A percentile compares a stretch with the other conserved stretches of the same genome.
phyloP scores from a whole-genome alignment of 2,797 vertebrate genomes.

The Lepus townsendii region DNA sequence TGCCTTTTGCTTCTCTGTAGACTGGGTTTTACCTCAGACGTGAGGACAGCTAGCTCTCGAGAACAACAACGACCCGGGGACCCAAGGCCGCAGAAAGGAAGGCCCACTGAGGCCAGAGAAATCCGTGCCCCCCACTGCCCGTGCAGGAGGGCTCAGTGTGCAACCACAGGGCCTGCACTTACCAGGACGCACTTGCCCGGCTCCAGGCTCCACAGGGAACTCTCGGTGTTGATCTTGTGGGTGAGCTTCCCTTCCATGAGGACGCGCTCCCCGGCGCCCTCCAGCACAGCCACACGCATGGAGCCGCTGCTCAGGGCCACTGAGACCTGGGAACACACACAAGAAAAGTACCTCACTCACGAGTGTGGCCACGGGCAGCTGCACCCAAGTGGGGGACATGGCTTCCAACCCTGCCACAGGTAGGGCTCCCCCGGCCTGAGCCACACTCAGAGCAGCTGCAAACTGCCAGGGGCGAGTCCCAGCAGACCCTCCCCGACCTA shows the following conservation, averaged over 20 bases:
- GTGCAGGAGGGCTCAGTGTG: too few species aligned
- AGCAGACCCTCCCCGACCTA: neutral
- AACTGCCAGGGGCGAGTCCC: neutral
- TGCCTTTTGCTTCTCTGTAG: neutral
- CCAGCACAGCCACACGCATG: slow-evolving; percentile 91
- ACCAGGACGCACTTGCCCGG: slow-evolving; percentile 95
- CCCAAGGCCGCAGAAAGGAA: neutral
- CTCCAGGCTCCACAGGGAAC: slow-evolving; percentile 97
- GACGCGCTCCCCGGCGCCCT: slow-evolving; percentile 88
- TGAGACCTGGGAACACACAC: slow-evolving; percentile 90
- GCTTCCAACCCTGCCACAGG: too few species aligned
- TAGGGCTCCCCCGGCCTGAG: too few species aligned
- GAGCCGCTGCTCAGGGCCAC: slow-evolving; percentile 92
- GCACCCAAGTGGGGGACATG: too few species aligned
- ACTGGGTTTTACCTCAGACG: neutral
- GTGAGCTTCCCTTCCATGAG: slow-evolving; percentile 96
- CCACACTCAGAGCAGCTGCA: neutral
- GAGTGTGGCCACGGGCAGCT: too few species aligned
- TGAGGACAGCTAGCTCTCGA: neutral
- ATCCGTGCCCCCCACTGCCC: neutral
- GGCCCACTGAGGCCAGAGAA: neutral
- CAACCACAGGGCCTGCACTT: slow-evolving; percentile 78
- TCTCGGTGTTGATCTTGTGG: slow-evolving; percentile 97
- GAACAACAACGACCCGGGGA: neutral
- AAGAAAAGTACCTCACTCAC: neutral